Evolutionary conservation across 2,888 invertebrate genomes (phyloP), one percentile per base, ranked within the genome.

Genomic region (Callinectes sapidus): DNA sequence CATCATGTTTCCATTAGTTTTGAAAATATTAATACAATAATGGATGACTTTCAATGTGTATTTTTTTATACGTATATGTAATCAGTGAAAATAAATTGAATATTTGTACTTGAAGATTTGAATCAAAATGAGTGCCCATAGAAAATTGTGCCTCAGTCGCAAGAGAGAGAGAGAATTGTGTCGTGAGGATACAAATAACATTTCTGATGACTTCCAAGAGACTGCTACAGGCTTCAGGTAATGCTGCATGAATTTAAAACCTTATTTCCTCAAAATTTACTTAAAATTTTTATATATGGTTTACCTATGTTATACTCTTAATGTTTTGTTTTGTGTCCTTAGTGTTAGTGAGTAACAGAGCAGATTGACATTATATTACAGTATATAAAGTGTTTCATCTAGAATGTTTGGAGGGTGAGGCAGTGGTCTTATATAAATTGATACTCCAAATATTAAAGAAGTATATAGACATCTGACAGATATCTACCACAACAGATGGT

Each of bases 201-300:
- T 89, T 16, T 89, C 89, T 42, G 92, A 92, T 86, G 92, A 92
- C 61, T 92, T 92, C 85, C 55, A 89, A 85, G 92, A 92, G 55
- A 77, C 55, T 55, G 86, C 88, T 66, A 87, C 85, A 35, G 85
- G 85, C n/a, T 92, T 92, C 92, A 92, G 92, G 92, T 92, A 86
- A 89, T 10, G 32, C 14, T 81, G 32, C 35, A 35, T 13, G 32
- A 35, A 13, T n/a, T 54, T 32, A 8, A 16, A 32, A 18, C n/a
- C 14, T 16, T 55, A 16, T 3, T n/a, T 55, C 54, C 54, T 32
- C 18, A 88, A 18, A 88, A 8, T 10, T 88, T 54, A 1, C 2
- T 14, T 16, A 54, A 88, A 23, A 2, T 23, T 39, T 87, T 42
- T 13, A 18, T 87, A 42, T 48, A 28, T 42, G 2, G 87, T 42